Evolutionary conservation across 2,113 vertebrate genomes (phyloP), one percentile per base, ranked within the genome.

Genomic region (Myocastor coypus): DNA sequence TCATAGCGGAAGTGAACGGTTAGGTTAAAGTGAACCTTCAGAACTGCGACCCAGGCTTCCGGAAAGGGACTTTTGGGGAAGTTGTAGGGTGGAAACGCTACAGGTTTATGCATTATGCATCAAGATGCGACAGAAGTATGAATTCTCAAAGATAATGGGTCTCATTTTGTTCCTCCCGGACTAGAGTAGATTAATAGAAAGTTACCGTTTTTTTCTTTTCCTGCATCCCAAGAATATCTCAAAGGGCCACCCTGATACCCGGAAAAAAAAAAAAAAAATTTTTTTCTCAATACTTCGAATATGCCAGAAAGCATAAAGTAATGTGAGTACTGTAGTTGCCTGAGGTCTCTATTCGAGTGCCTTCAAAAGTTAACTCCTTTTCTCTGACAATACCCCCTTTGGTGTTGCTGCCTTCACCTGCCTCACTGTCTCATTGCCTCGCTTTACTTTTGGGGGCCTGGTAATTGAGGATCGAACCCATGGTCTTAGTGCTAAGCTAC

Each of bases 51-150:
- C 22, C 37, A 0, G 50, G 73, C 69, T 96, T 97, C 94, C 92
- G 89, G 95, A 84, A 80, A 96, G 73, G 64, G 95, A 86, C 83
- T 92, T 90, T 64, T 83, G 78, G 77, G 91, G 86, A 87, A 83
- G 90, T 80, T 50, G 89, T 86, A 28, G 90, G 92, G 66, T 89
- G 87, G 89, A 32, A 40, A 50, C 13, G 14, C 28, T 34, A 71
- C 92, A 69, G 89, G 26, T 42, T 97, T 66, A 92, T 96, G 91
- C 97, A 96, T 97, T 96, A 96, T 97, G 75, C 77, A 95, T 96
- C 91, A 94, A 89, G 91, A 78, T 81, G 71, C 32, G 3, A 17
- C 66, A 28, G 42, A 8, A 50, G 40, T 78, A 10, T 57, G 80
- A 42, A 46, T 19, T 92, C 34, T 86, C 92, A 46, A 57, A 84